Conservation (phyloP, 1,140 invertebrate species). For the Drosophila navojoa region DNA sequence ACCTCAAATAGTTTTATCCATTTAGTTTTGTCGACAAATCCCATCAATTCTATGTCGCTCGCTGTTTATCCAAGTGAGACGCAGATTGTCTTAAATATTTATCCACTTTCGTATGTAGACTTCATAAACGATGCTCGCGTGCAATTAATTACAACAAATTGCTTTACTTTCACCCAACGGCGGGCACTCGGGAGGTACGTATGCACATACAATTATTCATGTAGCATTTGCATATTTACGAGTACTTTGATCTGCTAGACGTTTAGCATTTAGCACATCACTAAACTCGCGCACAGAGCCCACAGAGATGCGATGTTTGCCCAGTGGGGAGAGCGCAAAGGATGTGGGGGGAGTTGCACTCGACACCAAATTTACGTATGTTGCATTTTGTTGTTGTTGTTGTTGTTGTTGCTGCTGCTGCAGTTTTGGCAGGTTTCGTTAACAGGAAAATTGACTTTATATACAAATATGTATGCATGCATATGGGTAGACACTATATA, state of each 20-base stretch:
- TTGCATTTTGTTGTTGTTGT: slow-evolving; percentile 50
- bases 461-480: slow-evolving; percentile 15
- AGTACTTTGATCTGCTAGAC: slow-evolving; percentile 37
- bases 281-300: slow-evolving; percentile 15
- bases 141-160: slow-evolving; percentile 77
- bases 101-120: slow-evolving; percentile 7
- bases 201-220: slow-evolving; percentile 43
- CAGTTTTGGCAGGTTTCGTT: slow-evolving; percentile 74
- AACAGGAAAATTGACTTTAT: slow-evolving; percentile 76
- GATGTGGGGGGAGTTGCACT: slow-evolving; percentile 18
- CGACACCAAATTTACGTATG: slow-evolving; percentile 51
- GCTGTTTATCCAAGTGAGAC: slow-evolving; percentile 13
- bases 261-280: slow-evolving; percentile 46
- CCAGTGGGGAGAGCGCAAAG: too few relatives aligned
- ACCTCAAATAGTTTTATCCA: slow-evolving; percentile 35
- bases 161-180: slow-evolving; percentile 73
- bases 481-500: slow-evolving; percentile 5
- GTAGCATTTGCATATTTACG: slow-evolving; percentile 47
- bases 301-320: not conserved
- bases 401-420: slow-evolving; percentile 46
- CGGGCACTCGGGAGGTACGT: slow-evolving; percentile 33
- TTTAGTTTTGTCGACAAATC: not conserved
- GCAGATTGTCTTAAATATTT: not conserved
- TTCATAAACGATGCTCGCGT: slow-evolving; percentile 48
- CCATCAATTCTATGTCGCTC: not conserved